Percentiles rank a stretch among this genome's conserved stretches.
Evolutionary conservation across 2,888 invertebrate genomes (phyloP).

Genomic region (Mactromeris polynyma): DNA sequence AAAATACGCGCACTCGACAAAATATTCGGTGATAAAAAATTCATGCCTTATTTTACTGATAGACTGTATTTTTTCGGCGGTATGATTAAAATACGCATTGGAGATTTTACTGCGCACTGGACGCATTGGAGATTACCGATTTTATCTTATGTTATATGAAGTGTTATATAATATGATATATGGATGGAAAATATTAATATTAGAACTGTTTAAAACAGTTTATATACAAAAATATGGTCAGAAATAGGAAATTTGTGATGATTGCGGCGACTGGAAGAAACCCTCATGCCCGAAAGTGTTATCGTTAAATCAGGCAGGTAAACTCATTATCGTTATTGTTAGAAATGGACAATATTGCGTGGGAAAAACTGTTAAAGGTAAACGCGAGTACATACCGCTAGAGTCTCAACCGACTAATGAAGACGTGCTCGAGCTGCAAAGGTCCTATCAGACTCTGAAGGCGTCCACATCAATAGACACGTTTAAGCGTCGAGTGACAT

Average conservation of each 20-base stretch:
- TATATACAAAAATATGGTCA: too few relatives aligned
- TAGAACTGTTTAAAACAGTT: too few relatives aligned
- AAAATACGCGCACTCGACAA: too few relatives aligned
- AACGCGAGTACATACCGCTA: conserved; percentile 24
- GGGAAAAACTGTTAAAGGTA: conserved; percentile 18
- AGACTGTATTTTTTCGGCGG: too few relatives aligned
- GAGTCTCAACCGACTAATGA: conserved; percentile 18
- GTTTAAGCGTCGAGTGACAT: conserved; percentile 7
- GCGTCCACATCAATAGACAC: background rate
- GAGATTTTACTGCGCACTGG: too few relatives aligned
- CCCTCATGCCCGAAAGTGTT: background rate
- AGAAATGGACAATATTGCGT: conserved; percentile 6
- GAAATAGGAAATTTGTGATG: conserved; percentile 26
- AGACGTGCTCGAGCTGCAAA: conserved; percentile 15
- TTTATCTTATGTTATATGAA: too few relatives aligned
- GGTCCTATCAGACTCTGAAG: conserved; percentile 33
- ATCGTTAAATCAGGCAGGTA: background rate
- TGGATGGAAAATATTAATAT: too few relatives aligned
- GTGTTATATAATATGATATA: too few relatives aligned
- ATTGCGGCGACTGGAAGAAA: conserved; percentile 38
- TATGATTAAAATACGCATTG: too few relatives aligned
- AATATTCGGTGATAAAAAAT: too few relatives aligned
- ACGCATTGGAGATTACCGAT: too few relatives aligned
- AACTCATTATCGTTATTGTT: background rate
- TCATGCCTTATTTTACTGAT: too few relatives aligned